Evolutionary conservation across 2,797 vertebrate species (phyloP).

Genomic region (Catharus ustulatus): DNA sequence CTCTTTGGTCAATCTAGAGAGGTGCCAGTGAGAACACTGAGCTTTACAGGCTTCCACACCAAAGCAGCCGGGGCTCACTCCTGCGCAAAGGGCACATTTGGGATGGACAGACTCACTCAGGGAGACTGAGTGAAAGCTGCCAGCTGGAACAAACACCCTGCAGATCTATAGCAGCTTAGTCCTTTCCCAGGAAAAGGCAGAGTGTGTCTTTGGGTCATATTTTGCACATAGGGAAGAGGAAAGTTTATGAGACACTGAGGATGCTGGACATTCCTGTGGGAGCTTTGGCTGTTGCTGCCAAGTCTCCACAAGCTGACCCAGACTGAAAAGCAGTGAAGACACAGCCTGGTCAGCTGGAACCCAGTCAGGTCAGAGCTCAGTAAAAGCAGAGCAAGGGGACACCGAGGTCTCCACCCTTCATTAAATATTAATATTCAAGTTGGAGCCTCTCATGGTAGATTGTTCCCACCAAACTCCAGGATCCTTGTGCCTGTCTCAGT

Average conservation of each 20-base stretch:
- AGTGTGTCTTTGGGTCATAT: neutral
- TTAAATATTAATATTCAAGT: neutral
- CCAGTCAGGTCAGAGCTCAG: neutral
- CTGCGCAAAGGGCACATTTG: neutral
- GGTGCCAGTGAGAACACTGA: neutral
- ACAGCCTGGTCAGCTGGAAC: neutral
- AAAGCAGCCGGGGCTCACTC: neutral
- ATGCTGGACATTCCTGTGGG: neutral
- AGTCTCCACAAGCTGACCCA: neutral
- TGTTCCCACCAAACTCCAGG: neutral
- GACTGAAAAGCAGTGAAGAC: neutral
- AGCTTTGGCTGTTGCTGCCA: neutral
- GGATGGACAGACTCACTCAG: neutral
- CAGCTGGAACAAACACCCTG: neutral
- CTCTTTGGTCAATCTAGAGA: neutral
- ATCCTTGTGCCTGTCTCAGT: neutral
- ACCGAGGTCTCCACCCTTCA: neutral
- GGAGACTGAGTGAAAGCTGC: neutral
- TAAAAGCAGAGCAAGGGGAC: fast-evolving
- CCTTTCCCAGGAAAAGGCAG: neutral
- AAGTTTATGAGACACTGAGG: neutral
- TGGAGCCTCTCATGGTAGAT: neutral
- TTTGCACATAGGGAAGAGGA: neutral
- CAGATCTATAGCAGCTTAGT: neutral
- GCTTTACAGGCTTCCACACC: neutral